These are phyloP conservation scores for Gopherus flavomarginatus DNA, from an alignment of 2,113 vertebrate genomes.

Conservation along the genomic window DNA sequence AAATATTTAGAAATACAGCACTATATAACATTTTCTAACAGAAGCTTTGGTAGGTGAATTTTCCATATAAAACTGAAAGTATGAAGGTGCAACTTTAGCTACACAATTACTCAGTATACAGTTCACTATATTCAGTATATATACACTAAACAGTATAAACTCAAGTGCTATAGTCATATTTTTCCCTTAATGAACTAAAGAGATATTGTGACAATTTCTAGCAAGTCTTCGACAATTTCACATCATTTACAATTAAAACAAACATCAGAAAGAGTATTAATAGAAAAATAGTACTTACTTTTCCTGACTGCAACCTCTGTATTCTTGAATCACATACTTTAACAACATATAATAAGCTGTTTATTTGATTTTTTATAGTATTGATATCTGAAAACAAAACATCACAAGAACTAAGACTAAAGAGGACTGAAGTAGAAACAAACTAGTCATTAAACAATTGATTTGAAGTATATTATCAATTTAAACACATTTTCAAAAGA, in stretches of 20 bases:
- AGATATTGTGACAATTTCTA: not conserved
- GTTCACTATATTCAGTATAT: not conserved
- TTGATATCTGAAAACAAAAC: constrained; percentile 91
- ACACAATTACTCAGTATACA: not conserved
- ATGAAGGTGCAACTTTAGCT: not conserved
- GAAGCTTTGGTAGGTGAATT: not conserved
- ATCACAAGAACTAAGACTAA: constrained; percentile 39
- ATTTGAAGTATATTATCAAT: not conserved
- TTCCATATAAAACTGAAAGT: not conserved
- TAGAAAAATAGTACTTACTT: constrained; percentile 84
- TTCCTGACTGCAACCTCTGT: constrained; percentile 96
- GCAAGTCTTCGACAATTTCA: not conserved
- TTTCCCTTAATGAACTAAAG: not conserved
- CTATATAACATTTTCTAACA: not conserved
- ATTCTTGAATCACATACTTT: constrained; percentile 99
- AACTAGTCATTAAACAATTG: not conserved
- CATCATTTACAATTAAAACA: not conserved
- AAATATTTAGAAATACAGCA: not conserved
- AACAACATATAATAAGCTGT: constrained; percentile 98
- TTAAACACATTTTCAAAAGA: not conserved
- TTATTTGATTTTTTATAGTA: constrained; percentile 99
- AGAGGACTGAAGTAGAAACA: not conserved
- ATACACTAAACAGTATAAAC: not conserved
- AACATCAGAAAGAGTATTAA: not conserved
- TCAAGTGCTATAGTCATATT: not conserved